Conservation (phyloP, 2,797 vertebrate species). For the Stomatorhinus walkeri region DNA sequence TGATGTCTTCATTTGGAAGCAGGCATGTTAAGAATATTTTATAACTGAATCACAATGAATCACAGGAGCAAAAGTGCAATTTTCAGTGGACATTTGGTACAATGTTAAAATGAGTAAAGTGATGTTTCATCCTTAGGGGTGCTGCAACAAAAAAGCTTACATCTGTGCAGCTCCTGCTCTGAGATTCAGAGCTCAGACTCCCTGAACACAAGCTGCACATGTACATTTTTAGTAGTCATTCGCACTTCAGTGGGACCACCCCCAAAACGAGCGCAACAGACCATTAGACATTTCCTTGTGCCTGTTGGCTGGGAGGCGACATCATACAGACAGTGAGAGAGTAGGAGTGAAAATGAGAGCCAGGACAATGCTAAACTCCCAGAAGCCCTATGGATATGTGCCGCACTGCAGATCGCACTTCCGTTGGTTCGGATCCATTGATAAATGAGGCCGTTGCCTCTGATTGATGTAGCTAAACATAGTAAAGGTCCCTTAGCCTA, state of each 20-base stretch:
- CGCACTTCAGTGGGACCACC: constrained; percentile 1
- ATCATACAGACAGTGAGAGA: background rate
- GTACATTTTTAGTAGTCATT: constrained; percentile 4
- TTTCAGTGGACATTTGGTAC: background rate
- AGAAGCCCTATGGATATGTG: background rate
- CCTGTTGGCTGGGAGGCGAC: background rate
- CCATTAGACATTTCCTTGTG: background rate
- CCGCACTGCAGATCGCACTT: background rate
- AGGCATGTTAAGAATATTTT: background rate
- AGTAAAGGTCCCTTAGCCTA: background rate
- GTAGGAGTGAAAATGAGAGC: background rate
- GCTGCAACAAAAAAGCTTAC: background rate
- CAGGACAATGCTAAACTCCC: background rate
- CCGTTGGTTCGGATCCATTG: background rate
- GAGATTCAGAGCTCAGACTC: background rate
- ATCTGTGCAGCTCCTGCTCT: background rate
- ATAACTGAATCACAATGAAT: background rate
- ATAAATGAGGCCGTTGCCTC: background rate
- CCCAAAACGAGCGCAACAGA: background rate
- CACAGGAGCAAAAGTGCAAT: background rate
- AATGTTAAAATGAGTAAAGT: background rate
- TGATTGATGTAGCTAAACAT: background rate
- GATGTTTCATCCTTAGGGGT: background rate
- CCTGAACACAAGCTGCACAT: background rate
- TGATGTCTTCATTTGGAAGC: background rate